These are phyloP conservation scores for Silurus glanis DNA, from an alignment of 2,113 vertebrate species.

Conservation along the genomic window DNA sequence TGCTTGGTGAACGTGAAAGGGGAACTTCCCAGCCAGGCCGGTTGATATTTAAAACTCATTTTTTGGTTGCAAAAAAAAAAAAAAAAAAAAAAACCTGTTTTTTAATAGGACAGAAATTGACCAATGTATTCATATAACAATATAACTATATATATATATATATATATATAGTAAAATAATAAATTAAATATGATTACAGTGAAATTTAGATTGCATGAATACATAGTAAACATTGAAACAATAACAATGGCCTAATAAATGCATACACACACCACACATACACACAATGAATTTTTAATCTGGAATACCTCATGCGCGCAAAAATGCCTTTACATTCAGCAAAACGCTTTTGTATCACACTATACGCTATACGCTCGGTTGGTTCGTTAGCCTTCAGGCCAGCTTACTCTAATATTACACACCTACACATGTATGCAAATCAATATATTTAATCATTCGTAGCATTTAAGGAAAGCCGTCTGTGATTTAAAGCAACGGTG, in stretches of 20 bases:
- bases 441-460: background rate
- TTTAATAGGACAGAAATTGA: constrained; percentile 58
- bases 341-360: no score
- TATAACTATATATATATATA: constrained; percentile 34
- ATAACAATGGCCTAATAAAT: background rate
- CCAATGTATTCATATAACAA: constrained; percentile 37
- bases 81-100: no score
- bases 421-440: background rate
- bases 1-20: constrained; percentile 65
- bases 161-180: background rate
- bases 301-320: no score
- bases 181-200: background rate
- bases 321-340: no score
- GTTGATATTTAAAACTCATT: constrained; percentile 80
- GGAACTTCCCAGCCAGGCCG: constrained; percentile 71
- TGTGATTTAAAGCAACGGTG: background rate
- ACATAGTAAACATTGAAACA: background rate
- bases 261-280: background rate
- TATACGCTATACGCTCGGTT: no score
- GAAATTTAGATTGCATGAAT: background rate
- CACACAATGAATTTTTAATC: no score
- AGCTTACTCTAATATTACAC: background rate
- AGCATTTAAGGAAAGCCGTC: background rate
- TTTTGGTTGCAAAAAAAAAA: constrained; percentile 11
- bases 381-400: no score